Conservation (phyloP, 2,888 invertebrate species). For the Cyrtodaria siliqua region DNA sequence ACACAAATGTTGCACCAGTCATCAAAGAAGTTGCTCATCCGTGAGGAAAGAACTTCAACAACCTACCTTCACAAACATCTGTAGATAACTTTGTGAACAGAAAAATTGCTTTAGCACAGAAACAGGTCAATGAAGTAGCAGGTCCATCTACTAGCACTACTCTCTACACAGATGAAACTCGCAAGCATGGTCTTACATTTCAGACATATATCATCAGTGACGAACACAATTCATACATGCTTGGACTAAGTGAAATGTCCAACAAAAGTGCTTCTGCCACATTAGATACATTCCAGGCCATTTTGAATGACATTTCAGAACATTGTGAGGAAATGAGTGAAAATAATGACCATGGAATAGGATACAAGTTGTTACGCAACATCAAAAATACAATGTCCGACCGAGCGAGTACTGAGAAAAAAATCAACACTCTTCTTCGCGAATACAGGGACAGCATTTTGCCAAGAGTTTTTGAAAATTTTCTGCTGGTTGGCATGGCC, state of each 20-base stretch:
- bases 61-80: constrained; percentile 31
- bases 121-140: no score
- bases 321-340: neutral
- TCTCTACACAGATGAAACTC: no score
- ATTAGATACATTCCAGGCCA: neutral
- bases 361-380: neutral
- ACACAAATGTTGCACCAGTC: constrained; percentile 44
- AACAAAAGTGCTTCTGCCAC: neutral
- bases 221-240: constrained; percentile 1
- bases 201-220: no score
- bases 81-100: constrained; percentile 36
- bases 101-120: constrained; percentile 31
- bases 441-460: no score
- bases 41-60: constrained; percentile 33
- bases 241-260: constrained; percentile 9
- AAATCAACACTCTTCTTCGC: constrained; percentile 29
- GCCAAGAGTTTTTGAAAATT: constrained; percentile 32
- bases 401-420: constrained; percentile 15
- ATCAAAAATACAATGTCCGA: constrained; percentile 6
- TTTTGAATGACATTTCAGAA: neutral
- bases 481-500: constrained; percentile 19
- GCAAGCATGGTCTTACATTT: no score
- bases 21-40: constrained; percentile 33
- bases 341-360: neutral
- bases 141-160: no score